phyloP scores from a whole-genome alignment of 2,888 invertebrate genomes.

The Cheilosia urbana region DNA sequence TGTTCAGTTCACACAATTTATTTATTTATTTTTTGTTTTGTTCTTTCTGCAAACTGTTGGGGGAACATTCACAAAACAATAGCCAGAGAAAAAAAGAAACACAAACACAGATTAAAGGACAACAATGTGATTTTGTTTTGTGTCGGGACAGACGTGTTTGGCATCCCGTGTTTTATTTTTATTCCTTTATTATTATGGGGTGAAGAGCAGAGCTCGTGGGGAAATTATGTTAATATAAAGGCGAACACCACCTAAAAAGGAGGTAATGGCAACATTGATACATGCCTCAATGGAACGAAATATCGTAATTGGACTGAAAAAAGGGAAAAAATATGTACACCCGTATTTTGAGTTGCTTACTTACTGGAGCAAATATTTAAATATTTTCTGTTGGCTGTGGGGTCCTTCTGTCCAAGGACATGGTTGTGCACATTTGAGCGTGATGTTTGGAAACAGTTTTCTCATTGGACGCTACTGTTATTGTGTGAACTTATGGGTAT shows the following conservation, averaged over 20 bases:
- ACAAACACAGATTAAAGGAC: slow-evolving; percentile 38
- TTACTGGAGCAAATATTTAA: slow-evolving; percentile 38
- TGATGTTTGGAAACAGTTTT: too few relatives aligned
- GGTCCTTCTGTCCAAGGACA: neutral
- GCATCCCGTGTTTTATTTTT: slow-evolving; percentile 42
- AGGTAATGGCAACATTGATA: slow-evolving; percentile 55
- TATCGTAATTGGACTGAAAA: slow-evolving; percentile 45
- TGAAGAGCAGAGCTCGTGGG: slow-evolving; percentile 42
- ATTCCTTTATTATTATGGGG: slow-evolving; percentile 29
- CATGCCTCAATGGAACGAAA: slow-evolving; percentile 65
- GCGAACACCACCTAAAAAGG: slow-evolving; percentile 49
- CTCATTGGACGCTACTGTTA: too few relatives aligned
- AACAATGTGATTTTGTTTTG: slow-evolving; percentile 58
- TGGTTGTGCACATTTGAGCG: neutral
- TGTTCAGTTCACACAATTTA: slow-evolving; percentile 68
- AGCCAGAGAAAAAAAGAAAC: slow-evolving; percentile 15
- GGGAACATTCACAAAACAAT: slow-evolving; percentile 12
- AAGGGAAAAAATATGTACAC: slow-evolving; percentile 8
- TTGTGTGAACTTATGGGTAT: too few relatives aligned
- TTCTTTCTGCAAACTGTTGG: neutral
- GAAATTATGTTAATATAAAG: slow-evolving; percentile 67
- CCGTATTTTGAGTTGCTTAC: slow-evolving; percentile 25
- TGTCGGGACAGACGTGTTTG: slow-evolving; percentile 55
- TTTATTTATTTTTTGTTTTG: slow-evolving; percentile 36
- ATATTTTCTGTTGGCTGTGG: neutral